Percentiles rank a stretch among this genome's conserved stretches.
Evolutionary conservation across 2,888 invertebrate genomes (phyloP).

Genomic region (Stenolophus ochropezus): DNA sequence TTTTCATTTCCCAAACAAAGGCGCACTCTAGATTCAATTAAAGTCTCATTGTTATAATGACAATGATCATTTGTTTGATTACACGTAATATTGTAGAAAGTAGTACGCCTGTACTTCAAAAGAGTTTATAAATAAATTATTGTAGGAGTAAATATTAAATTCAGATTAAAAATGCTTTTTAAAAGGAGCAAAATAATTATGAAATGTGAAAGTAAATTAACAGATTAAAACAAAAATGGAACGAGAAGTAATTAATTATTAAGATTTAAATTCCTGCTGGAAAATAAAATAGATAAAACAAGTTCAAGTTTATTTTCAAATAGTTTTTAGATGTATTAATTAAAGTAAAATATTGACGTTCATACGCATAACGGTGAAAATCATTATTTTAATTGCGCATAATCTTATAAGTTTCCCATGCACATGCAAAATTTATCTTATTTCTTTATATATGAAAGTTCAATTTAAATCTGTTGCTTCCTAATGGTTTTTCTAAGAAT

Average conservation of each 20-base stretch:
- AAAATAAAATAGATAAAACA: neutral
- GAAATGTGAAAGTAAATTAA: neutral
- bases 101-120: neutral
- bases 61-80: constrained; percentile 5
- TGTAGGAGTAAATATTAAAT: neutral
- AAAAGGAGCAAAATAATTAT: neutral
- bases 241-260: neutral
- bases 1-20: neutral
- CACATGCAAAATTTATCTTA: too few species aligned
- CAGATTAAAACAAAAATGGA: neutral
- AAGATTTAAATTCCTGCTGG: neutral
- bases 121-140: neutral
- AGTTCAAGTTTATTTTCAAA: neutral
- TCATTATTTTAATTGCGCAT: neutral
- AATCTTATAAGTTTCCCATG: too few species aligned
- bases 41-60: neutral
- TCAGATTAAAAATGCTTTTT: neutral
- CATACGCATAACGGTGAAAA: neutral
- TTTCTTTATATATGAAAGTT: too few species aligned
- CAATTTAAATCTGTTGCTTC: too few species aligned
- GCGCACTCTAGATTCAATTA: neutral
- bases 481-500: too few species aligned
- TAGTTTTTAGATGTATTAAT: neutral
- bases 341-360: neutral
- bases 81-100: constrained; percentile 2